Conservation (phyloP, 2,888 invertebrate species). For the Gymnosoma rotundatum region DNA sequence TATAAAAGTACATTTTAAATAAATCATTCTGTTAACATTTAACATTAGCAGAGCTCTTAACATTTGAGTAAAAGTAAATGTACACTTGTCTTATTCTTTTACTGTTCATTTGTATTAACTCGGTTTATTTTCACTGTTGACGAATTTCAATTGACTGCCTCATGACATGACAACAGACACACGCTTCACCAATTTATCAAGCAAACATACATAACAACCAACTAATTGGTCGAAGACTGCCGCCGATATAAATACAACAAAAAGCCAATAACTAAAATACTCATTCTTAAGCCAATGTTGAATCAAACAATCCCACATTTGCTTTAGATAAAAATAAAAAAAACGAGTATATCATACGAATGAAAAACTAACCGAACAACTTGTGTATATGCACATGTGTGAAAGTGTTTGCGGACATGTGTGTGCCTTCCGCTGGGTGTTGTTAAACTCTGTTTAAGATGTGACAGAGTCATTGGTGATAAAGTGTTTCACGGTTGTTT, state of each 20-base stretch:
- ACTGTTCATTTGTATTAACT: constrained; percentile 20
- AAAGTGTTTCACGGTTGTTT: constrained; percentile 40
- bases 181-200: constrained; percentile 68
- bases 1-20: not conserved
- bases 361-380: constrained; percentile 56
- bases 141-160: constrained; percentile 64
- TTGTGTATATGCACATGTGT: constrained; percentile 16
- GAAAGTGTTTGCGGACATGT: constrained; percentile 1
- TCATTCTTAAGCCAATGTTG: constrained; percentile 5
- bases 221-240: constrained; percentile 68
- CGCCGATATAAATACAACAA: constrained; percentile 50
- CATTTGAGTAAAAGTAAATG: not conserved
- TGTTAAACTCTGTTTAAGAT: constrained; percentile 50
- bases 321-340: not conserved
- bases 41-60: not conserved
- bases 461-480: constrained; percentile 50
- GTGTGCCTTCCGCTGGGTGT: constrained; percentile 21
- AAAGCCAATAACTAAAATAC: constrained; percentile 15
- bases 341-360: constrained; percentile 43
- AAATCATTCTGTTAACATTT: not conserved
- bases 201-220: constrained; percentile 65
- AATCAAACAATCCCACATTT: constrained; percentile 31
- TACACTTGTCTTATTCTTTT: not conserved
- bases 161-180: constrained; percentile 68
- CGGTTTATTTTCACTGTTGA: constrained; percentile 41